Evolutionary conservation across 2,888 invertebrate genomes (phyloP).

Genomic region (Panorpa germanica): DNA sequence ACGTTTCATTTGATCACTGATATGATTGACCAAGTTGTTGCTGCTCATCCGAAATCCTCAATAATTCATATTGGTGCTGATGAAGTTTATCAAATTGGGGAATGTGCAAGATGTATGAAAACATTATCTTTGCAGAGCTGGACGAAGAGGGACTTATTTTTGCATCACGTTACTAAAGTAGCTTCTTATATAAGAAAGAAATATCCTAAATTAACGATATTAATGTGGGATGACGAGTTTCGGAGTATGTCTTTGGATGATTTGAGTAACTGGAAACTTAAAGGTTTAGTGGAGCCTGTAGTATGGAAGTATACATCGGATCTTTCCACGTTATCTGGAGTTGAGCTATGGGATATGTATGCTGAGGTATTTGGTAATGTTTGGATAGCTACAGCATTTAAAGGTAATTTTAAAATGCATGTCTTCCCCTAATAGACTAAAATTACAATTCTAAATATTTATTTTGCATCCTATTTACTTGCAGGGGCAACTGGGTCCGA

Average conservation of each 20-base stretch:
- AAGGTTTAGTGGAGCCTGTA: slow-evolving; percentile 39
- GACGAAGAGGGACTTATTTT: slow-evolving; percentile 35
- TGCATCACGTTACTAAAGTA: slow-evolving; percentile 37
- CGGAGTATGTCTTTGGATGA: slow-evolving; percentile 30
- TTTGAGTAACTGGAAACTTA: slow-evolving; percentile 25
- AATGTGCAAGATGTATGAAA: slow-evolving; percentile 35
- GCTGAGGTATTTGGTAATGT: slow-evolving; percentile 39
- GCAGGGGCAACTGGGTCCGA: no score
- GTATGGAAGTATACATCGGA: slow-evolving; percentile 47
- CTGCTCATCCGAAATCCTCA: slow-evolving; percentile 28
- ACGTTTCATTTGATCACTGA: slow-evolving; percentile 35
- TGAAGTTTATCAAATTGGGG: slow-evolving; percentile 57
- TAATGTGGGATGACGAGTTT: slow-evolving; percentile 77
- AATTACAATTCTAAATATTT: no score
- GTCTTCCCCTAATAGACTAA: no score
- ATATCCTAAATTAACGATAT: slow-evolving; percentile 31
- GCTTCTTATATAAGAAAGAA: slow-evolving; percentile 26
- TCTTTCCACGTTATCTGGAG: slow-evolving; percentile 20
- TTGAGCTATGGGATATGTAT: slow-evolving; percentile 33
- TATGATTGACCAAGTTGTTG: slow-evolving; percentile 53
- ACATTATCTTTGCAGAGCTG: slow-evolving; percentile 22
- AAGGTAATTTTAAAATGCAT: slow-evolving; percentile 42
- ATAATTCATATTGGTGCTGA: slow-evolving; percentile 63
- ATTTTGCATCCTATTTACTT: no score
- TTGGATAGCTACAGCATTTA: slow-evolving; percentile 73